Evolutionary conservation across 1,140 invertebrate species (phyloP).

Genomic region (Trichogramma pretiosum): DNA sequence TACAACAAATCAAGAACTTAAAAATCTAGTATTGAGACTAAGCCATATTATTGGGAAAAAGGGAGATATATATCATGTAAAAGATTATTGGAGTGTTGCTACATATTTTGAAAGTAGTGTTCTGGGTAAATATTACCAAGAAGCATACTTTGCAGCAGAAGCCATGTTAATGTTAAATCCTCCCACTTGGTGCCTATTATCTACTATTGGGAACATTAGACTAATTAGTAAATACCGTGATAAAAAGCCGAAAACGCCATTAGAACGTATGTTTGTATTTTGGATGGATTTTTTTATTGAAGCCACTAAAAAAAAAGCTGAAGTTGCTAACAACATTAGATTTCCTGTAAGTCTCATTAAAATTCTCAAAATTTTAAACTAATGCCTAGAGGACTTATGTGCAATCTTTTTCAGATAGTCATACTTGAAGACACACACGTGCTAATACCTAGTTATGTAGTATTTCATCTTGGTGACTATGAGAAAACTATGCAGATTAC

Average conservation of each 20-base stretch:
- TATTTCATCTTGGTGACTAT: slow-evolving; percentile 87
- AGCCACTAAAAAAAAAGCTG: slow-evolving; percentile 62
- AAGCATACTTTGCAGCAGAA: slow-evolving; percentile 94
- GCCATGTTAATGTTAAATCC: slow-evolving; percentile 99
- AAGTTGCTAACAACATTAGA: slow-evolving; percentile 69
- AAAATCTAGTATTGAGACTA: slow-evolving; percentile 86
- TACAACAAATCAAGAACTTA: slow-evolving; percentile 79
- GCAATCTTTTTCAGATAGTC: slow-evolving; percentile 52
- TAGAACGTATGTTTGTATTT: slow-evolving; percentile 87
- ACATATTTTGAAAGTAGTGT: slow-evolving; percentile 99
- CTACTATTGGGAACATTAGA: slow-evolving; percentile 95
- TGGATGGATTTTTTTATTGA: slow-evolving; percentile 99
- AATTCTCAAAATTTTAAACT: slow-evolving; percentile 19
- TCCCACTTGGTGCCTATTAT: slow-evolving; percentile 97
- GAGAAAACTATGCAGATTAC: slow-evolving; percentile 82
- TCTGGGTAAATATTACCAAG: slow-evolving; percentile 91
- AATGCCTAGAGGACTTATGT: too few species aligned
- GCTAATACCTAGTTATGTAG: slow-evolving; percentile 90
- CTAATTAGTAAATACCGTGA: slow-evolving; percentile 90
- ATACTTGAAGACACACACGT: slow-evolving; percentile 90
- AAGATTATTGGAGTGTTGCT: slow-evolving; percentile 99
- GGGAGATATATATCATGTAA: slow-evolving; percentile 82
- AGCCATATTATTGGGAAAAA: slow-evolving; percentile 98
- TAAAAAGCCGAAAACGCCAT: slow-evolving; percentile 66
- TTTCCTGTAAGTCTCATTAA: slow-evolving; percentile 69